Base-by-base conservation (phyloP, 2,888 invertebrate species). In the Caenorhabditis wallacei region DNA sequence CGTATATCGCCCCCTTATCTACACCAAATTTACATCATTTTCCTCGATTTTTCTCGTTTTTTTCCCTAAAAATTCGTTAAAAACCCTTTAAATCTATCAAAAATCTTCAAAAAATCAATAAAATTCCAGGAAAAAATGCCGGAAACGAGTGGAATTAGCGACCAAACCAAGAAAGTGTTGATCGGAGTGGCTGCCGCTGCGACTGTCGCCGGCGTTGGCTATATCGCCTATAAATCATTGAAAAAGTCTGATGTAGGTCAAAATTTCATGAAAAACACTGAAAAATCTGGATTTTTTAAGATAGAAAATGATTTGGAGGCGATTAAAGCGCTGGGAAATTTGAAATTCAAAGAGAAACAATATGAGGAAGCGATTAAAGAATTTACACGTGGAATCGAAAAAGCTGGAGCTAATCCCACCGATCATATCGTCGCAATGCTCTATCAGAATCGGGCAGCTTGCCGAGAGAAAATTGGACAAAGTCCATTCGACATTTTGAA, bases 381-480 rank as follows among this genome's bases (percentile, higher is more conserved):
- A 26, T 82, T 82, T 37, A 68, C 82, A 7, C 20, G 48, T 10
- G 82, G 74, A 75, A 75, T 80, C 30, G 69, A 74, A 26, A 76
- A 64, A 16, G 64, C 70, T 10, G 66, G 57, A 3, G 16, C 20
- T 0, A 37, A 74, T 13, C 13, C 69, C 0, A 43, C 56, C 16
- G 46, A 64, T 3, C 70, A 64, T 16, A 43, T 82, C 3, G 78
- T 82, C 13, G 82, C 82, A 13, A 82, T 82, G 82, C 63, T 82
- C 2, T 82, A 82, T 35, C 82, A 82, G 48, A 82, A 82, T 59
- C 72, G 82, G 30, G 82, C 82, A 8, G 82, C 82, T 2, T 82
- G 82, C 24, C 72, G 78, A 22, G 82, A 82, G 30, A 82, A 78
- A 22, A 30, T 78, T 10, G 72, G 72, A 30, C 66, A 71, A 22